A percentile compares a stretch with the other conserved stretches of the same genome.
Conservation (phyloP, 2,888 invertebrate species). For the Mimachlamys varia region DNA sequence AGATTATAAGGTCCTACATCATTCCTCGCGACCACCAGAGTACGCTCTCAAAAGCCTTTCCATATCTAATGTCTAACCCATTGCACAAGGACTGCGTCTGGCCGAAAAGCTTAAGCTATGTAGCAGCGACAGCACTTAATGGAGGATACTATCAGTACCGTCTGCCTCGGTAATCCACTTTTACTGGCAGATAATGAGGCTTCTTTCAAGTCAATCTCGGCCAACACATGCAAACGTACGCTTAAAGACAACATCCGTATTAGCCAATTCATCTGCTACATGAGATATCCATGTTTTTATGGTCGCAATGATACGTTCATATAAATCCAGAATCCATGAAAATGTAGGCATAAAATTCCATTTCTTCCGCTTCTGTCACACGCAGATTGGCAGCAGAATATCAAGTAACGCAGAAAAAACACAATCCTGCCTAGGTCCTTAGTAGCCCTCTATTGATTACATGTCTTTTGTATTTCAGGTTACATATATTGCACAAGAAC, state of each 20-base stretch:
- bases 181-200: background rate
- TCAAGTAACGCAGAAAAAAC: slow-evolving; percentile 17
- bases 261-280: background rate
- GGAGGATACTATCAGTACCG: background rate
- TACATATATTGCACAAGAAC: slow-evolving; percentile 5
- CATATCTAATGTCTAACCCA: background rate
- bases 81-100: background rate
- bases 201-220: background rate
- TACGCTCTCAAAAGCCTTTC: background rate
- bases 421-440: background rate
- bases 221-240: background rate
- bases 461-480: background rate
- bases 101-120: background rate
- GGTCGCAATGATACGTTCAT: background rate
- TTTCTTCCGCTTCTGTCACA: background rate
- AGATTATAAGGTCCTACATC: background rate
- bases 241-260: background rate
- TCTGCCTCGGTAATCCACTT: background rate
- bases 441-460: background rate
- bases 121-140: background rate
- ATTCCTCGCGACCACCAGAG: background rate
- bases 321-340: background rate
- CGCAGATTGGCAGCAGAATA: slow-evolving; percentile 15
- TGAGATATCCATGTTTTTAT: slow-evolving; percentile 1
- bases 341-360: slow-evolving; percentile 1